A percentile compares a stretch with the other conserved stretches of the same genome.
These are phyloP conservation scores for Apamea epomidion DNA, from an alignment of 2,888 invertebrate species.

Conservation along the genomic window DNA sequence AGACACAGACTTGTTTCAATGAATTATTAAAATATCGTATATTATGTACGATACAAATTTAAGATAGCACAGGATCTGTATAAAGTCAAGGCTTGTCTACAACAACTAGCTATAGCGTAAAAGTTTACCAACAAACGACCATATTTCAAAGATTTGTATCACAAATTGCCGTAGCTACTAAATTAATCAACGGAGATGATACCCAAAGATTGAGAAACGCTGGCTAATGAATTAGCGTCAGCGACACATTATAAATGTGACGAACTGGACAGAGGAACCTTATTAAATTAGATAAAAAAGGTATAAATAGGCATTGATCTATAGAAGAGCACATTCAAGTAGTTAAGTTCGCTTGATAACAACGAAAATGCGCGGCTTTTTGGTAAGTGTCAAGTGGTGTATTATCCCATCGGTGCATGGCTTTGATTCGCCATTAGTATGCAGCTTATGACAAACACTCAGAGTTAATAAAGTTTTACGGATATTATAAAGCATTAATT, in stretches of 20 bases:
- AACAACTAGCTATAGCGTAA: not conserved
- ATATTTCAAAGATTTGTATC: constrained; percentile 24
- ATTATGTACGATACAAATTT: not conserved
- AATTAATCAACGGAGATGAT: constrained; percentile 57
- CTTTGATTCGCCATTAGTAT: constrained; percentile 37
- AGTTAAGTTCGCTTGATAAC: constrained; percentile 79
- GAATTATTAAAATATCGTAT: not conserved
- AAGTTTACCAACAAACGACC: not conserved
- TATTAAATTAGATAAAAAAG: constrained; percentile 85
- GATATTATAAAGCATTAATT: constrained; percentile 41
- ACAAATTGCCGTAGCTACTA: constrained; percentile 16
- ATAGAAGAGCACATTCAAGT: constrained; percentile 83
- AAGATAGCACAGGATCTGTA: not conserved
- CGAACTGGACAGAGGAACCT: constrained; percentile 80
- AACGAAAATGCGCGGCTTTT: constrained; percentile 84
- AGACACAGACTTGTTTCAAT: not conserved
- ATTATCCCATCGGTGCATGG: constrained; percentile 28
- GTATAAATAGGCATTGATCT: constrained; percentile 86
- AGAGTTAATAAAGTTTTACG: constrained; percentile 34
- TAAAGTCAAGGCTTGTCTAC: not conserved
- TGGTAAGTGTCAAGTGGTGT: constrained; percentile 77
- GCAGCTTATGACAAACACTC: constrained; percentile 15
- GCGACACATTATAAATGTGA: constrained; percentile 83
- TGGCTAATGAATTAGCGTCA: constrained; percentile 80
- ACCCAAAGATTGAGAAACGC: constrained; percentile 82